Evolutionary conservation across 2,113 vertebrate species (phyloP).

Genomic region (Ellobius talpinus): DNA sequence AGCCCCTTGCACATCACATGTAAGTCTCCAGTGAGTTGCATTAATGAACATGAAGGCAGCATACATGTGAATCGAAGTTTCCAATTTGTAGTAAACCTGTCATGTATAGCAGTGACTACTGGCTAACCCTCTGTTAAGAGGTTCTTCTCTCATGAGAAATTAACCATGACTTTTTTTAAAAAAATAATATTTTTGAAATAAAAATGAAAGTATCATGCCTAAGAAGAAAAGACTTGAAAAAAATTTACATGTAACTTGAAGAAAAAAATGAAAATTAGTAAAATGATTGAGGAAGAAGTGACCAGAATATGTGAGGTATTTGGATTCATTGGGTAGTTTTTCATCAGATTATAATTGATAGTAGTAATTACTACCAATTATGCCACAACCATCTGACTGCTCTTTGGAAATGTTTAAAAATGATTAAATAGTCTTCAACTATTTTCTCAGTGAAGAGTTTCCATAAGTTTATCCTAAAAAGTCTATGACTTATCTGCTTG

Average conservation of each 20-base stretch:
- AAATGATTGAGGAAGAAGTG: neutral
- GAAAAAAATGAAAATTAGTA: neutral
- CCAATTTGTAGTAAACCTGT: neutral
- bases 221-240: neutral
- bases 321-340: neutral
- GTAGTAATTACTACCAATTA: neutral
- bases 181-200: neutral
- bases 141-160: conserved; percentile 27
- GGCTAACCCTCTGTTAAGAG: neutral
- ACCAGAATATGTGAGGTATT: neutral
- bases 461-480: neutral
- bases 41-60: neutral
- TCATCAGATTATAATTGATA: neutral
- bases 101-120: neutral
- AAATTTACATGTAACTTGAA: neutral
- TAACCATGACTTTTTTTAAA: neutral
- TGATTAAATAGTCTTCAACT: neutral
- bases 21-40: neutral
- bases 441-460: neutral
- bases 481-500: neutral
- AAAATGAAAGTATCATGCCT: neutral
- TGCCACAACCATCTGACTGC: neutral
- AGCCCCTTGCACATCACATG: neutral
- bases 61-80: neutral
- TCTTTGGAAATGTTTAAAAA: conserved; percentile 7